These are phyloP conservation scores for Ichneumoninae sp. DNA, from an alignment of 2,888 invertebrate genomes.

Conservation along the genomic window DNA sequence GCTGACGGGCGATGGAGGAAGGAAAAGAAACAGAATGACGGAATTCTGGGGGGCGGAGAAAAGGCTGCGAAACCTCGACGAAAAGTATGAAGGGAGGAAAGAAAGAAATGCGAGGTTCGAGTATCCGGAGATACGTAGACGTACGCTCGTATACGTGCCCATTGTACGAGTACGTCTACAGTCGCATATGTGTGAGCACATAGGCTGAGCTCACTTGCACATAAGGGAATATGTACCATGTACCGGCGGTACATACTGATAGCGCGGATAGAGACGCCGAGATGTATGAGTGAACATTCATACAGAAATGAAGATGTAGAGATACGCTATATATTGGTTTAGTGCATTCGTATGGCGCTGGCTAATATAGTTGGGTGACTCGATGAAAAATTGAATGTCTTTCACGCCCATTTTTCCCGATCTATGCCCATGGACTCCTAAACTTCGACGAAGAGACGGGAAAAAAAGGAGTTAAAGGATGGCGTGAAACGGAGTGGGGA, in stretches of 20 bases:
- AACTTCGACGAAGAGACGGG: slow-evolving; percentile 35
- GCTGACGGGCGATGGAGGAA: slow-evolving; percentile 19
- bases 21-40: slow-evolving; percentile 20
- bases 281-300: slow-evolving; percentile 57
- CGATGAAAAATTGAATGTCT: slow-evolving; percentile 76
- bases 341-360: slow-evolving; percentile 29
- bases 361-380: slow-evolving; percentile 63
- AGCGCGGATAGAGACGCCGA: slow-evolving; percentile 4
- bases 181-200: background rate
- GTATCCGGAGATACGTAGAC: background rate
- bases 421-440: slow-evolving; percentile 41
- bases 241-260: slow-evolving; percentile 38
- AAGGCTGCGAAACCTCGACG: slow-evolving; percentile 32
- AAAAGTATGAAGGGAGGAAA: slow-evolving; percentile 36
- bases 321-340: slow-evolving; percentile 48
- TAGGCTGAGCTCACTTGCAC: background rate
- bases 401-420: slow-evolving; percentile 71
- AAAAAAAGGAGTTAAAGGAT: slow-evolving; percentile 26
- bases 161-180: slow-evolving; percentile 9
- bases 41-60: slow-evolving; percentile 35
- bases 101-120: slow-evolving; percentile 21
- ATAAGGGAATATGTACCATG: slow-evolving; percentile 41
- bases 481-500: slow-evolving; percentile 18
- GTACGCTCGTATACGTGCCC: background rate
- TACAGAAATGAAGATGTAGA: slow-evolving; percentile 59